phyloP scores from a whole-genome alignment of 2,888 invertebrate genomes.

The Amphimallon solstitiale region DNA sequence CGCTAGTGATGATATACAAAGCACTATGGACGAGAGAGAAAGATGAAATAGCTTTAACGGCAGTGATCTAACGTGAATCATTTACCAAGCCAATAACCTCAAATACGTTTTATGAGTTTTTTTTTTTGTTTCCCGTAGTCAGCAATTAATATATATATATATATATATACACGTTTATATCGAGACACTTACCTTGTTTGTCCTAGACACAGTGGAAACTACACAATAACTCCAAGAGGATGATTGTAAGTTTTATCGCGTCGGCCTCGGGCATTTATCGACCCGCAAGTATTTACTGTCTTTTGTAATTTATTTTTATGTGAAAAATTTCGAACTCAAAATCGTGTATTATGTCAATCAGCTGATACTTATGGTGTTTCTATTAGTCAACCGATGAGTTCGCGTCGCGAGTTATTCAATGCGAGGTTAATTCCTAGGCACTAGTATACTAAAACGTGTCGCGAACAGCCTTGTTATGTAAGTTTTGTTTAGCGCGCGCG shows the following conservation, averaged over 20 bases:
- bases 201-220: slow-evolving; percentile 22
- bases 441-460: slow-evolving; percentile 14
- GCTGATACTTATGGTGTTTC: slow-evolving; percentile 10
- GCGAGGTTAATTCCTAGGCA: slow-evolving; percentile 6
- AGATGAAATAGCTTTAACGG: slow-evolving; percentile 3
- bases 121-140: slow-evolving; percentile 28
- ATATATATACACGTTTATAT: not conserved
- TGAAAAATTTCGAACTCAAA: slow-evolving; percentile 21
- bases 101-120: slow-evolving; percentile 23
- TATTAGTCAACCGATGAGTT: slow-evolving; percentile 2
- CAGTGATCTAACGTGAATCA: slow-evolving; percentile 28
- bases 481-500: slow-evolving; percentile 23
- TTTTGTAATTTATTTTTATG: slow-evolving; percentile 25
- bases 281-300: slow-evolving; percentile 25
- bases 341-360: slow-evolving; percentile 20
- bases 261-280: slow-evolving; percentile 25
- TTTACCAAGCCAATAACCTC: slow-evolving; percentile 28
- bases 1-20: slow-evolving; percentile 14
- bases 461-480: slow-evolving; percentile 25
- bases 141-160: slow-evolving; percentile 22
- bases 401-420: slow-evolving; percentile 10
- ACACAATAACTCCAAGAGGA: slow-evolving; percentile 9
- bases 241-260: slow-evolving; percentile 3
- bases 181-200: slow-evolving; percentile 27
- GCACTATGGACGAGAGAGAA: not conserved